A percentile compares a stretch with the other conserved stretches of the same genome.
Conservation (phyloP, 2,888 invertebrate species). For the Hemistola chrysoprasaria region DNA sequence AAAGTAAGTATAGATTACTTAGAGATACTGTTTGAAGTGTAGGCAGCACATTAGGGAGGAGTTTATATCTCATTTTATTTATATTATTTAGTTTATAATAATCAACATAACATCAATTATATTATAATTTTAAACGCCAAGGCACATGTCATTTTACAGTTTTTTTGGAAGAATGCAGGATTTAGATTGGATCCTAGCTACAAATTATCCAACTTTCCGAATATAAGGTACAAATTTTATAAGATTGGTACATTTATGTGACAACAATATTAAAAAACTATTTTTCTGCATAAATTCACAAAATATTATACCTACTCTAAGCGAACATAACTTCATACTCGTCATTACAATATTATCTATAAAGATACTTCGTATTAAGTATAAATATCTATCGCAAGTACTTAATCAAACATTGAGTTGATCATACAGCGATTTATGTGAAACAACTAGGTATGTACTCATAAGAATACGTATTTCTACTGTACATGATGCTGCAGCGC, state of each 20-base stretch:
- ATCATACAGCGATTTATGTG: conserved; percentile 25
- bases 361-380: conserved; percentile 73
- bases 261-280: conserved; percentile 83
- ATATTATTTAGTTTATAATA: conserved; percentile 53
- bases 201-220: conserved; percentile 81
- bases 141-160: conserved; percentile 75
- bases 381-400: conserved; percentile 63
- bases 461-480: not conserved
- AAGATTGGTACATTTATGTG: conserved; percentile 81
- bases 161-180: conserved; percentile 75
- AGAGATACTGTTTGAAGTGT: conserved; percentile 16
- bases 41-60: conserved; percentile 62
- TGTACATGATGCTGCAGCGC: too few relatives aligned
- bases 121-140: conserved; percentile 74
- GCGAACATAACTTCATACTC: conserved; percentile 74
- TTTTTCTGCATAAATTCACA: conserved; percentile 80
- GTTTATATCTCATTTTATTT: conserved; percentile 38
- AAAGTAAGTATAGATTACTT: too few relatives aligned
- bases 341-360: conserved; percentile 72
- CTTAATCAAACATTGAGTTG: conserved; percentile 38
- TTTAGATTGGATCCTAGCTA: conserved; percentile 81
- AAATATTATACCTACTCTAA: conserved; percentile 80
- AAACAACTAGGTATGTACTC: conserved; percentile 18
- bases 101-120: conserved; percentile 69
- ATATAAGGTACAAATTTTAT: conserved; percentile 79